Evolutionary conservation across 2,888 invertebrate genomes (phyloP).

Genomic region (Catocala nupta): DNA sequence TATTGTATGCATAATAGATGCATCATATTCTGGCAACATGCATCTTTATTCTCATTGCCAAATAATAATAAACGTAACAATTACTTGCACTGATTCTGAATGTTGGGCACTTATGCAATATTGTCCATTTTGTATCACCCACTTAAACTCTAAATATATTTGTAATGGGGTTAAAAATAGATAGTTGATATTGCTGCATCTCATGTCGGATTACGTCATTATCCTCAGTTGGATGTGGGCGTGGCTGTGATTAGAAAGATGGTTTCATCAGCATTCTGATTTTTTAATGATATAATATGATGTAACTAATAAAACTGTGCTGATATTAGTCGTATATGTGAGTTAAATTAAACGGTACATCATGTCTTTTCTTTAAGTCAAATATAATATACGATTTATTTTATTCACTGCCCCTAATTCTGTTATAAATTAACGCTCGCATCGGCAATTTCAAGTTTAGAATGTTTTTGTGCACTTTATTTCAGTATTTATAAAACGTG

Average conservation of each 20-base stretch:
- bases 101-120: slow-evolving; percentile 5
- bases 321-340: too few species aligned
- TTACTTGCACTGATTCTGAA: background rate
- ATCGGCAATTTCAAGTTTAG: too few species aligned
- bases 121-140: slow-evolving; percentile 8
- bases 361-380: too few species aligned
- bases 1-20: too few species aligned
- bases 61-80: background rate
- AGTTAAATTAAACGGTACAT: too few species aligned
- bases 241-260: slow-evolving; percentile 5
- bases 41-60: background rate
- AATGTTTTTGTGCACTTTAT: too few species aligned
- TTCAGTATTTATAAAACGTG: too few species aligned
- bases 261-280: background rate
- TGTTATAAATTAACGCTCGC: too few species aligned
- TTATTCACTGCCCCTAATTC: too few species aligned
- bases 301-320: too few species aligned
- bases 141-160: slow-evolving; percentile 13
- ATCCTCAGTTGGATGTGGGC: background rate
- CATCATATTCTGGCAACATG: too few species aligned
- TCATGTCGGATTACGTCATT: slow-evolving; percentile 16
- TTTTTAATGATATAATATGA: background rate
- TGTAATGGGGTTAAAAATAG: slow-evolving; percentile 15
- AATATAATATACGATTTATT: too few species aligned
- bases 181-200: slow-evolving; percentile 3